Conservation (phyloP, 2,888 invertebrate species). For the Bugulina stolonifera region DNA sequence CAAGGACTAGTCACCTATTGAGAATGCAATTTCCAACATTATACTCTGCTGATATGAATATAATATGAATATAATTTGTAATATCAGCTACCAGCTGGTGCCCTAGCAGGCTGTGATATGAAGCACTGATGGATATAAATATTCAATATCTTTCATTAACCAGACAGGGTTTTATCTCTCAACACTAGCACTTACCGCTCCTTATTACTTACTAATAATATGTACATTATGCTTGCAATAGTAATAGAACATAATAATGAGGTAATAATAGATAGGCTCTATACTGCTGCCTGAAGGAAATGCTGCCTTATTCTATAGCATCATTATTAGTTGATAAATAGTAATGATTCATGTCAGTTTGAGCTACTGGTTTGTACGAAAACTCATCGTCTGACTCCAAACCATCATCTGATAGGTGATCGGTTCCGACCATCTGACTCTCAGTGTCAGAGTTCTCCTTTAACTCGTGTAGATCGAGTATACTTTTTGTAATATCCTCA, state of each 20-base stretch:
- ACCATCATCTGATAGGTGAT: conserved; percentile 12
- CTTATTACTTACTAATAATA: too few relatives aligned
- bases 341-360: conserved; percentile 25
- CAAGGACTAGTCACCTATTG: not conserved
- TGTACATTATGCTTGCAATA: too few relatives aligned
- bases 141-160: too few relatives aligned
- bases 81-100: not conserved
- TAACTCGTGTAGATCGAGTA: conserved; percentile 4
- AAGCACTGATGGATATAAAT: too few relatives aligned
- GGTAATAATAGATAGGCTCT: too few relatives aligned
- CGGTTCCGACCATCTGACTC: conserved; percentile 18
- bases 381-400: conserved; percentile 27
- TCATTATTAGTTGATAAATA: conserved; percentile 9
- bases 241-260: too few relatives aligned
- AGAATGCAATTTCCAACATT: not conserved
- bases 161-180: too few relatives aligned
- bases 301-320: not conserved
- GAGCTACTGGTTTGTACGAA: conserved; percentile 14
- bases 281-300: too few relatives aligned
- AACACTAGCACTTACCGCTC: too few relatives aligned
- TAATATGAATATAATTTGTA: not conserved
- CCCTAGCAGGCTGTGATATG: not conserved
- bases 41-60: too few relatives aligned
- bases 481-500: conserved; percentile 24
- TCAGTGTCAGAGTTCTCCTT: conserved; percentile 25